Evolutionary conservation across 2,113 vertebrate genomes (phyloP).

Genomic region (Scophthalmus maximus): DNA sequence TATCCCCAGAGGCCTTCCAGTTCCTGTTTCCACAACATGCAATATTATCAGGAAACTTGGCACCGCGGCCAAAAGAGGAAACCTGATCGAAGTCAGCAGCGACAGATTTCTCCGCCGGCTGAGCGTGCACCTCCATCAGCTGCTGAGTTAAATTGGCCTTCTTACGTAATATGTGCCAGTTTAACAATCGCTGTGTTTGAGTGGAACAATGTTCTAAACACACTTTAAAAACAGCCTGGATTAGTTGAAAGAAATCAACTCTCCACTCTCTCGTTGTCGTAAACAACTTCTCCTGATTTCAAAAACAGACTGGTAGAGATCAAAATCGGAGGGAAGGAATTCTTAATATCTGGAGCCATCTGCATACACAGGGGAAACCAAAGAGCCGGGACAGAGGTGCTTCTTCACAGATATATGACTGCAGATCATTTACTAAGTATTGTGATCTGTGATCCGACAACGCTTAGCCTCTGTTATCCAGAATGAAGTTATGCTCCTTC

Average conservation of each 20-base stretch:
- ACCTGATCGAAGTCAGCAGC: constrained; percentile 58
- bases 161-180: constrained; percentile 12
- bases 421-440: not conserved
- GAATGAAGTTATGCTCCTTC: not conserved
- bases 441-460: not conserved
- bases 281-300: constrained; percentile 30
- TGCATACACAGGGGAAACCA: not conserved
- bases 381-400: not conserved
- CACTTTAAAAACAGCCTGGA: constrained; percentile 34
- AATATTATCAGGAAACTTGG: constrained; percentile 71
- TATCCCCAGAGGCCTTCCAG: constrained; percentile 52
- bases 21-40: constrained; percentile 77
- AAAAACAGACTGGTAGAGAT: constrained; percentile 8
- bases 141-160: constrained; percentile 34
- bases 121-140: constrained; percentile 39
- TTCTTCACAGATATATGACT: not conserved
- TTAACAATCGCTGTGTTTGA: constrained; percentile 16
- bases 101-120: constrained; percentile 26
- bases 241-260: constrained; percentile 33
- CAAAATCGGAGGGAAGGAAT: not conserved
- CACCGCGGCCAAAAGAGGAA: constrained; percentile 67
- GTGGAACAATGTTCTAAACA: constrained; percentile 41
- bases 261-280: constrained; percentile 11
- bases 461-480: not conserved
- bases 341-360: not conserved